phyloP scores from a whole-genome alignment of 2,888 invertebrate species.

The Zaprionus lineosus region DNA sequence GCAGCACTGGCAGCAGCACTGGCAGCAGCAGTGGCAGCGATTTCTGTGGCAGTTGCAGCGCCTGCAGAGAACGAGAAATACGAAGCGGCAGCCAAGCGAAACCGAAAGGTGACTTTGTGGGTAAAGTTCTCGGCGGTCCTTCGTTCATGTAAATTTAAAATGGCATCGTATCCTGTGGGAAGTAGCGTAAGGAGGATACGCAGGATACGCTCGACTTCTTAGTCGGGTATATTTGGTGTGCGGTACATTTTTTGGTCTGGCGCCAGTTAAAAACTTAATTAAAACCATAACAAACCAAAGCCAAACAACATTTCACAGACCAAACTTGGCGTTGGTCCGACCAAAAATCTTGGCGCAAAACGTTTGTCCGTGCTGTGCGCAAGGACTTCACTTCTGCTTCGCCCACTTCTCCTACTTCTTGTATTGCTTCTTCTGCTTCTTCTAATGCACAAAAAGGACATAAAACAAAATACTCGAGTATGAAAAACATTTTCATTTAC shows the following conservation, averaged over 20 bases:
- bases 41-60: conserved; percentile 4
- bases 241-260: conserved; percentile 60
- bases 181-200: background rate
- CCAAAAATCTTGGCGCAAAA: conserved; percentile 46
- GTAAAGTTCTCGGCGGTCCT: conserved; percentile 10
- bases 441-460: background rate
- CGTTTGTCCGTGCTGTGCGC: conserved; percentile 16
- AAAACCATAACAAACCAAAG: conserved; percentile 73
- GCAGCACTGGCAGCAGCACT: background rate
- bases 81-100: conserved; percentile 63
- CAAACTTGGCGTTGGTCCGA: conserved; percentile 49
- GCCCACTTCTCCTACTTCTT: background rate
- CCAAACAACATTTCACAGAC: conserved; percentile 53
- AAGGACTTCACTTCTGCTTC: too few relatives aligned
- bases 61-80: background rate
- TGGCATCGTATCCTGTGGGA: conserved; percentile 11
- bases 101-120: conserved; percentile 57
- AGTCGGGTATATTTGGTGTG: background rate
- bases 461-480: background rate
- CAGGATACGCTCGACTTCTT: background rate
- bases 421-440: background rate
- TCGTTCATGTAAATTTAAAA: conserved; percentile 54
- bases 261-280: conserved; percentile 76
- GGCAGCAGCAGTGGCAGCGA: background rate
- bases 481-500: conserved; percentile 61